Percentiles rank a stretch among this genome's conserved stretches.
Conservation (phyloP, 2,797 vertebrate genomes). For the Manis javanica region DNA sequence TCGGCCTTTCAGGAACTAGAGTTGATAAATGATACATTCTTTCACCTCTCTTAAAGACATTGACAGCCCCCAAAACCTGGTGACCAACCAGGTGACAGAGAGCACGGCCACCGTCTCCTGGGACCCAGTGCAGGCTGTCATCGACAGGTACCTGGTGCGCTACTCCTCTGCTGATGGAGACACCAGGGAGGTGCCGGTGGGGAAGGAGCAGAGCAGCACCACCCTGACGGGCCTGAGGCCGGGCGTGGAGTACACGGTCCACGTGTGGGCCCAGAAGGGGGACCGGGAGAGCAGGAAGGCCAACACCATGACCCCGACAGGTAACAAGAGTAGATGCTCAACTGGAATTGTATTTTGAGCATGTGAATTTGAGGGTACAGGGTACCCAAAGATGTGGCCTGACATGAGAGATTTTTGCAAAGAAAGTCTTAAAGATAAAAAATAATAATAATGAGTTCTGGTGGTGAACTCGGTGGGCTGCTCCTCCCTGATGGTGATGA, state of each 20-base stretch:
- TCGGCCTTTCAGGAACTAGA: background rate
- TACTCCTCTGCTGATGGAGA: constrained; percentile 87
- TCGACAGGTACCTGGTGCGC: constrained; percentile 88
- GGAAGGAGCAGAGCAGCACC: constrained; percentile 83
- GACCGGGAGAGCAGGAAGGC: constrained; percentile 87
- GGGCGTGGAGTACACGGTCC: constrained; percentile 87
- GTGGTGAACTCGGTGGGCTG: background rate
- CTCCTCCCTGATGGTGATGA: background rate
- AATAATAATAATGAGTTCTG: background rate
- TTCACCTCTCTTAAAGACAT: constrained; percentile 81
- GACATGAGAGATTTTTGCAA: background rate
- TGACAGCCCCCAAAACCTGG: constrained; percentile 89
- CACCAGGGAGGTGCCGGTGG: constrained; percentile 84
- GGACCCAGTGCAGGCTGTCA: constrained; percentile 85
- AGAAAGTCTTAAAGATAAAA: background rate
- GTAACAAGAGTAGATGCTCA: constrained; percentile 51
- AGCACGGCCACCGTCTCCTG: constrained; percentile 87
- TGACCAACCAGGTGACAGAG: constrained; percentile 86
- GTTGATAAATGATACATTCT: background rate
- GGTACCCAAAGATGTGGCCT: background rate
- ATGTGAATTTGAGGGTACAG: background rate
- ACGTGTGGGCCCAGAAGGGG: constrained; percentile 89
- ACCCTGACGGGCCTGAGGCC: constrained; percentile 87
- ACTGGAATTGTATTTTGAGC: background rate
- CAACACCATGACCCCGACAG: constrained; percentile 88